Conservation (phyloP, 2,888 invertebrate species). For the Pachliopta kotzebuea region DNA sequence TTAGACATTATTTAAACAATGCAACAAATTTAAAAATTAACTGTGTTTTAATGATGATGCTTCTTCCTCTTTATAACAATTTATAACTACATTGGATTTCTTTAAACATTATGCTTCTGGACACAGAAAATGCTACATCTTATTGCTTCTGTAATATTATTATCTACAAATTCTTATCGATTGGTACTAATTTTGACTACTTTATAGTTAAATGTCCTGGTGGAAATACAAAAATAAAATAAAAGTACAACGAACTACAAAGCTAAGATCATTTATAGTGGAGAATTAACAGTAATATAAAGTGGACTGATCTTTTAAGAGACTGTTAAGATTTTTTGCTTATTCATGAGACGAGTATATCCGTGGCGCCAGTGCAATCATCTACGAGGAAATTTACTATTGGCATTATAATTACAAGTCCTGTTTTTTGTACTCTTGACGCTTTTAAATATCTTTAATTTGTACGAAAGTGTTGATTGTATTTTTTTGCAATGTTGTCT, state of each 20-base stretch:
- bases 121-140: background rate
- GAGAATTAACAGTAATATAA: background rate
- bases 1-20: too few species aligned
- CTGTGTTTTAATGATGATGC: too few species aligned
- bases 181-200: background rate
- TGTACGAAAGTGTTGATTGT: background rate
- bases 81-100: background rate
- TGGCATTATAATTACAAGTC: slow-evolving; percentile 1
- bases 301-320: slow-evolving; percentile 14
- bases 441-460: background rate
- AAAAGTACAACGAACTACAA: slow-evolving; percentile 1
- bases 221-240: background rate
- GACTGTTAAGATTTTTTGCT: slow-evolving; percentile 25
- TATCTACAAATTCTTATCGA: background rate
- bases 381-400: slow-evolving; percentile 1
- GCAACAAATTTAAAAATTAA: background rate
- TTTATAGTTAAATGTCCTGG: background rate
- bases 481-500: background rate
- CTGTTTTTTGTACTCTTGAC: background rate
- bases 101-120: background rate
- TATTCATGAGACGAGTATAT: slow-evolving; percentile 21
- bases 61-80: too few species aligned
- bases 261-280: background rate
- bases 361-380: slow-evolving; percentile 24
- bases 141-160: background rate